Conservation (phyloP, 2,797 vertebrate genomes). For the Sebastes alutus region DNA sequence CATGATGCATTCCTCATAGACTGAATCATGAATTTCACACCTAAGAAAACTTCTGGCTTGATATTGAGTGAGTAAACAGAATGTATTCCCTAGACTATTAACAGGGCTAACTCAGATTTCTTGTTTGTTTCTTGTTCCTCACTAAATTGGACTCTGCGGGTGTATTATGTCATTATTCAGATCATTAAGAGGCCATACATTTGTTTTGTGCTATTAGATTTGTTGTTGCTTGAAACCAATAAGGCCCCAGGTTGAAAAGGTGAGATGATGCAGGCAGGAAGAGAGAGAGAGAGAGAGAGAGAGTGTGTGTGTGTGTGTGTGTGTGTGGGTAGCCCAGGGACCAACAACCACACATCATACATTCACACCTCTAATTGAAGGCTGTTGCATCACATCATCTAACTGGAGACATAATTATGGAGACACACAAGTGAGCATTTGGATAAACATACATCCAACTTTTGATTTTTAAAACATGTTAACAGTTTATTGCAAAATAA, state of each 20-base stretch:
- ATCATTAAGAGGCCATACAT: conserved; percentile 1
- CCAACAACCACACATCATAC: neutral
- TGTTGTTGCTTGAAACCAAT: conserved; percentile 1
- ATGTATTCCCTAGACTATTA: neutral
- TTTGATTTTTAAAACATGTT: neutral
- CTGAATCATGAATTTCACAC: neutral
- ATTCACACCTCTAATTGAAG: conserved; percentile 63
- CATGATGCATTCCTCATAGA: neutral
- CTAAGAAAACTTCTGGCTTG: neutral
- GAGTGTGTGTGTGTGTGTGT: conserved; percentile 5
- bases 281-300: neutral
- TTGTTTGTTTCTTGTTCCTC: neutral
- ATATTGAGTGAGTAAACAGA: neutral
- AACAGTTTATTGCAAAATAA: neutral
- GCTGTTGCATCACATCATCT: conserved; percentile 15
- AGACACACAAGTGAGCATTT: neutral
- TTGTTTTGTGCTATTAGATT: conserved; percentile 10
- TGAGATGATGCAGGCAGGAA: conserved; percentile 3
- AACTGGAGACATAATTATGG: conserved; percentile 5
- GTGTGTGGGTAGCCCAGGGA: neutral
- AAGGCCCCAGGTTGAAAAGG: conserved; percentile 27
- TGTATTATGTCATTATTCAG: neutral
- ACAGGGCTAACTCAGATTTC: neutral
- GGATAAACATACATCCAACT: neutral
- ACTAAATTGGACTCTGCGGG: conserved; percentile 22